phyloP scores from a whole-genome alignment of 2,888 invertebrate genomes.

The Nomada flava region DNA sequence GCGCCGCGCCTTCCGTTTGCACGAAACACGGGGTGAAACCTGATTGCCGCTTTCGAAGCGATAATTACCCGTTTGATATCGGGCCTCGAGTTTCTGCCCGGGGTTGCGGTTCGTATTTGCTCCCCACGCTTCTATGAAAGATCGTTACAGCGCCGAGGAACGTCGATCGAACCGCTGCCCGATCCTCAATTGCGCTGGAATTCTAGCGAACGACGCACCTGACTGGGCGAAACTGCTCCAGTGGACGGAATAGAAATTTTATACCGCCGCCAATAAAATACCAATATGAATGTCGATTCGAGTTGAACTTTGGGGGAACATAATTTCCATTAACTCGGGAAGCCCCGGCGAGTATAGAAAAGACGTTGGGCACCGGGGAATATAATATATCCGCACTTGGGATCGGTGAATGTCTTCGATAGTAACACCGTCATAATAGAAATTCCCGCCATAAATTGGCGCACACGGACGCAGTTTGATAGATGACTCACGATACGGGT shows the following conservation, averaged over 20 bases:
- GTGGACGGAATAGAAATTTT: conserved; percentile 19
- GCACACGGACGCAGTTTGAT: conserved; percentile 49
- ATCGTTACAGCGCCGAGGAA: conserved; percentile 8
- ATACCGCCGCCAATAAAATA: conserved; percentile 8
- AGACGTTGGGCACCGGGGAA: not conserved
- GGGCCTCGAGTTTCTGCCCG: conserved; percentile 28
- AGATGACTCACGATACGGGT: conserved; percentile 52
- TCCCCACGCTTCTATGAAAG: not conserved
- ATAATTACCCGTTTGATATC: conserved; percentile 64
- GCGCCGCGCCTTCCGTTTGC: conserved; percentile 48
- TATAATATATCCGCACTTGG: conserved; percentile 7
- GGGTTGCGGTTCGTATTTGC: conserved; percentile 32
- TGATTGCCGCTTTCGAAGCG: conserved; percentile 57
- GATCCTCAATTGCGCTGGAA: not conserved
- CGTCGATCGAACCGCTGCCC: not conserved
- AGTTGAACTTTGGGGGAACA: not conserved
- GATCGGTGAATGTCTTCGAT: conserved; percentile 9
- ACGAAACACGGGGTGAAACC: conserved; percentile 33
- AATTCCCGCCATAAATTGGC: conserved; percentile 55
- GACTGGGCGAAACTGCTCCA: not conserved
- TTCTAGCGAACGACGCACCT: not conserved
- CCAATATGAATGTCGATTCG: not conserved
- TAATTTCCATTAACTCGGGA: conserved; percentile 23
- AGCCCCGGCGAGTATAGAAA: not conserved
- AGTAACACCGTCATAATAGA: conserved; percentile 50